phyloP scores from a whole-genome alignment of 2,797 vertebrate species.

The Rhynchonycteris naso region DNA sequence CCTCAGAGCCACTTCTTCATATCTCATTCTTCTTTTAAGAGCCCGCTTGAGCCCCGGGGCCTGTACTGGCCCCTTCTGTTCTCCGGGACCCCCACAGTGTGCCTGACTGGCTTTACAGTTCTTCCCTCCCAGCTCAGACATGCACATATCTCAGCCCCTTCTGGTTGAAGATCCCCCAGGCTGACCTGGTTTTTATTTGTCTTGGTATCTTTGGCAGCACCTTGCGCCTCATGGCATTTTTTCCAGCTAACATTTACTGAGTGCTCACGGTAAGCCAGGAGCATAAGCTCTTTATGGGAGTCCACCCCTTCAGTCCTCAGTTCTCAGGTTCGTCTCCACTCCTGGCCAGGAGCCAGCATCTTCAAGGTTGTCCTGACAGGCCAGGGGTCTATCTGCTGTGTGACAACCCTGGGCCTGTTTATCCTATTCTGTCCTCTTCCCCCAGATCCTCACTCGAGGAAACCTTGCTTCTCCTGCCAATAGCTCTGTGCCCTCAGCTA shows the following conservation, averaged over 20 bases:
- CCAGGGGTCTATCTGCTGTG: rapidly evolving
- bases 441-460: not conserved
- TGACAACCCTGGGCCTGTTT: not conserved
- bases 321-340: not conserved
- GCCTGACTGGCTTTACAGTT: not conserved
- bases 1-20: rapidly evolving
- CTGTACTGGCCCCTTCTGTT: too few species aligned
- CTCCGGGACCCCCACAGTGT: rapidly evolving
- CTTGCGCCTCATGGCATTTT: not conserved
- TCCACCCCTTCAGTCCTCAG: not conserved
- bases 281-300: not conserved
- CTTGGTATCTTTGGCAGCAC: not conserved
- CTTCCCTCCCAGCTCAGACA: not conserved
- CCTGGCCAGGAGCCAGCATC: not conserved
- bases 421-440: not conserved
- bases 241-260: not conserved
- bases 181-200: not conserved
- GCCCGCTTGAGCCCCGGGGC: not conserved
- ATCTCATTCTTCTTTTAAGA: not conserved
- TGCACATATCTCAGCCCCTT: rapidly evolving
- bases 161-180: rapidly evolving
- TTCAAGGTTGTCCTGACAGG: not conserved
- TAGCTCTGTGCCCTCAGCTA: not conserved
- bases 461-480: not conserved
- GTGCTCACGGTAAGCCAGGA: not conserved